Conservation (phyloP, 2,888 invertebrate genomes). For the Escarpia spicata region DNA sequence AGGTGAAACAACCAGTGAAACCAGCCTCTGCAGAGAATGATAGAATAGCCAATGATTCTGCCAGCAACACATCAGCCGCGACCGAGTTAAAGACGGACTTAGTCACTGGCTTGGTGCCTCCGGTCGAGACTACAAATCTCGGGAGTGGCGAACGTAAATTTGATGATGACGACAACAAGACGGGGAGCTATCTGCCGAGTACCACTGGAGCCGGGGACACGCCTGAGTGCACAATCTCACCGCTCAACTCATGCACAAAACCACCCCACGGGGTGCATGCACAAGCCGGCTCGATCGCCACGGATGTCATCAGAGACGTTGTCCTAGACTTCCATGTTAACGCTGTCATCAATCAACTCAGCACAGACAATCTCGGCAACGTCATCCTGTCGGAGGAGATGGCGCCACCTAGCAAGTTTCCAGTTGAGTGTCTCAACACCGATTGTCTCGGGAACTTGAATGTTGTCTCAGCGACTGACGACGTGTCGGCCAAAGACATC, state of each 20-base stretch:
- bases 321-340: not conserved
- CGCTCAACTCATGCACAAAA: not conserved
- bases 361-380: not conserved
- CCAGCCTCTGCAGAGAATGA: not conserved
- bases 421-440: not conserved
- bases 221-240: not conserved
- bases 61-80: not conserved
- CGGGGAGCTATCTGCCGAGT: not conserved
- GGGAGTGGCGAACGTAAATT: not conserved
- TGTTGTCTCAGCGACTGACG: not conserved
- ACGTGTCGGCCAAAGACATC: not conserved
- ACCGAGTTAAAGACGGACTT: not conserved
- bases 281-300: not conserved
- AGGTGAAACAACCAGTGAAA: not conserved
- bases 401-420: not conserved
- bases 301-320: not conserved
- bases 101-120: not conserved
- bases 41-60: not conserved
- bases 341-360: not conserved
- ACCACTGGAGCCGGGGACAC: not conserved
- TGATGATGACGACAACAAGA: not conserved
- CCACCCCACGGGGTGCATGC: not conserved
- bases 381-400: not conserved
- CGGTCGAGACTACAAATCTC: not conserved
- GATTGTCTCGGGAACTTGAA: conserved; percentile 11